Evolutionary conservation across 2,888 invertebrate genomes (phyloP).

Genomic region (Prosopocoilus inquinatus): DNA sequence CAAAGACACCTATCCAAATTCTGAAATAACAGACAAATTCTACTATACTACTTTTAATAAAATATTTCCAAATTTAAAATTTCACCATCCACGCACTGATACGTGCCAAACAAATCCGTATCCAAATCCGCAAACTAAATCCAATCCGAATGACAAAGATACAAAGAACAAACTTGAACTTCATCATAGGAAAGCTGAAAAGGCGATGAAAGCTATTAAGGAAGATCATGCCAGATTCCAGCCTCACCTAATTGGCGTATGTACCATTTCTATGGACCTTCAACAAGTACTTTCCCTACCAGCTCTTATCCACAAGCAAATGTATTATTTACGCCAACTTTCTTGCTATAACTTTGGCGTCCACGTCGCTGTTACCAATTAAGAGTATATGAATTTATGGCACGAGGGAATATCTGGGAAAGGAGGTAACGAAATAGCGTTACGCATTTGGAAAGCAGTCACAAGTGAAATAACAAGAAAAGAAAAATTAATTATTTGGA

Average conservation of each 20-base stretch:
- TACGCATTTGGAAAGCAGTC: background rate
- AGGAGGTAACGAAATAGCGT: background rate
- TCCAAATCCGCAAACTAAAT: background rate
- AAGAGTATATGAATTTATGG: background rate
- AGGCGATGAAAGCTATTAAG: slow-evolving; percentile 17
- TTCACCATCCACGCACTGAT: background rate
- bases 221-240: slow-evolving; percentile 15
- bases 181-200: slow-evolving; percentile 19
- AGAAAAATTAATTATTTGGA: too few relatives aligned
- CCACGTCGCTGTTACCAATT: background rate
- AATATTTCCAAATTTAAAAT: background rate
- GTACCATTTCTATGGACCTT: slow-evolving; percentile 17
- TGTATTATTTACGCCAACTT: slow-evolving; percentile 3
- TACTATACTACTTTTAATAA: background rate
- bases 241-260: slow-evolving; percentile 10
- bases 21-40: too few relatives aligned
- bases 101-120: background rate
- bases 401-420: background rate
- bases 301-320: background rate
- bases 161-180: slow-evolving; percentile 9
- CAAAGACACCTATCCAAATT: too few relatives aligned
- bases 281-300: slow-evolving; percentile 12
- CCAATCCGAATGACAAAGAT: background rate
- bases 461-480: background rate
- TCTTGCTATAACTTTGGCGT: background rate